Percentiles rank a stretch among this genome's conserved stretches.
These are phyloP conservation scores for Panurus biarmicus DNA, from an alignment of 2,113 vertebrate species.

Conservation along the genomic window DNA sequence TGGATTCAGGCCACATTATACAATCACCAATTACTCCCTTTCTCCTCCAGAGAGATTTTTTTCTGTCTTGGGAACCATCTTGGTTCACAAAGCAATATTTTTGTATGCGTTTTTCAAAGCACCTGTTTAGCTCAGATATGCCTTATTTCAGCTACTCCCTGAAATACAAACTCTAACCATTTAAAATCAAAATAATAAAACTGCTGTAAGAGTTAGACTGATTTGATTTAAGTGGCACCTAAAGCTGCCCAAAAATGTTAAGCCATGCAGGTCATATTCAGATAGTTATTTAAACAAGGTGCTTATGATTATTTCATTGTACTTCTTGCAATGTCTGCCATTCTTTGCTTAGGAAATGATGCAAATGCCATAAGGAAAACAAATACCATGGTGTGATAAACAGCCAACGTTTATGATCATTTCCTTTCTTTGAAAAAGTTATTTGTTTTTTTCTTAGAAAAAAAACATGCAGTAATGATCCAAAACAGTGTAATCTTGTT, in stretches of 20 bases:
- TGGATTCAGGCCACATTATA: background rate
- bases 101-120: background rate
- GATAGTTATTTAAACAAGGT: background rate
- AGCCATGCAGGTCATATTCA: background rate
- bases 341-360: background rate
- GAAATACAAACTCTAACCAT: background rate
- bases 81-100: background rate
- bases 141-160: background rate
- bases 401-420: background rate
- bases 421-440: background rate
- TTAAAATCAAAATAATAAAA: background rate
- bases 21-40: background rate
- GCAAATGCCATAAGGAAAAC: background rate
- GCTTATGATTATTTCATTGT: background rate
- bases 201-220: background rate
- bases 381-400: background rate
- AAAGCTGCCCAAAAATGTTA: background rate
- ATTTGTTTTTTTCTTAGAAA: background rate
- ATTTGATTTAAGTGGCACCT: background rate
- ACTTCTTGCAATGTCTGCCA: background rate
- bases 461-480: background rate
- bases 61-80: background rate
- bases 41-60: background rate
- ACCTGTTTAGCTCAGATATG: background rate
- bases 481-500: background rate